Conservation (phyloP, 1,140 invertebrate genomes). For the Sminthurinus signatus region DNA sequence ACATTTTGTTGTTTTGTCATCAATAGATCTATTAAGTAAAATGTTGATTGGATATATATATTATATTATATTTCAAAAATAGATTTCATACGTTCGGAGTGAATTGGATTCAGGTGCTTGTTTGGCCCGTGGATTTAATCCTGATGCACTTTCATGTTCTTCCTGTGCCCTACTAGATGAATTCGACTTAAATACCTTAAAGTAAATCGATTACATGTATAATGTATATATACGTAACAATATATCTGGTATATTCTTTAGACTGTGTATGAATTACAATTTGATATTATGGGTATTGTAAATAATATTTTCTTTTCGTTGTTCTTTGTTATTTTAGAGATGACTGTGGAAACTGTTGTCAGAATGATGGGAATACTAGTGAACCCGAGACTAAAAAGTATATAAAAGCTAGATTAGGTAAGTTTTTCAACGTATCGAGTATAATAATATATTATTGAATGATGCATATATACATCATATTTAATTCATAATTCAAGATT, state of each 20-base stretch:
- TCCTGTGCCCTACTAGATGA: constrained; percentile 51
- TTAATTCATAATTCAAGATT: no score
- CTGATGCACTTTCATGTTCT: constrained; percentile 48
- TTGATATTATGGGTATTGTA: background rate
- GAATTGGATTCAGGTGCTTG: constrained; percentile 49
- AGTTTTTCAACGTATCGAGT: no score
- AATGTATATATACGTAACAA: background rate
- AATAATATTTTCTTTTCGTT: background rate
- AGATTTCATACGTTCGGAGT: constrained; percentile 32
- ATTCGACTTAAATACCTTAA: constrained; percentile 46
- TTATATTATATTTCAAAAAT: constrained; percentile 1
- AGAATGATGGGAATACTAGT: background rate
- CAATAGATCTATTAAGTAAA: background rate
- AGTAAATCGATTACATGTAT: constrained; percentile 31
- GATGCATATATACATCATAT: no score
- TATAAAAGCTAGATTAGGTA: constrained; percentile 42
- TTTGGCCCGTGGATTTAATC: constrained; percentile 48
- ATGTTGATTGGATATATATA: background rate
- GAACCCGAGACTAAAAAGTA: constrained; percentile 37
- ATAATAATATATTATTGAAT: no score
- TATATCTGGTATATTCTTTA: background rate
- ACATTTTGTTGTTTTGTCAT: background rate
- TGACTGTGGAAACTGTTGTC: constrained; percentile 13
- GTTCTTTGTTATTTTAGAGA: background rate
- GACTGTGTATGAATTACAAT: background rate